Conservation (phyloP, 2,888 invertebrate genomes). For the Phyllotreta cruciferae region DNA sequence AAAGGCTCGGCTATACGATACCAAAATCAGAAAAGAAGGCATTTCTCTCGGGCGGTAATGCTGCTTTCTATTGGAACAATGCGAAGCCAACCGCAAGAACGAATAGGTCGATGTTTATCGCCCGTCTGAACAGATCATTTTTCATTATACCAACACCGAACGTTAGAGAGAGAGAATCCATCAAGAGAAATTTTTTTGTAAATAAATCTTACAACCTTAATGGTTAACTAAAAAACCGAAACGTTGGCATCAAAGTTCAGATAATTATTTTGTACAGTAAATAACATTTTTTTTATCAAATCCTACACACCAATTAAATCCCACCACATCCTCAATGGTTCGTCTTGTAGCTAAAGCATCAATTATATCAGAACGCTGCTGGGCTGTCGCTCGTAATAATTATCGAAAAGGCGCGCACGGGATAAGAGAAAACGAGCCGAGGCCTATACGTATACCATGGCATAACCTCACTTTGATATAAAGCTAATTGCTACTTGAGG, state of each 20-base stretch:
- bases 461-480: slow-evolving; percentile 56
- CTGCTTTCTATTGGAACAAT: slow-evolving; percentile 47
- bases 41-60: slow-evolving; percentile 44
- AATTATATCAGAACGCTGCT: slow-evolving; percentile 39
- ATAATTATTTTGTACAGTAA: not conserved
- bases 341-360: slow-evolving; percentile 6
- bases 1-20: slow-evolving; percentile 31
- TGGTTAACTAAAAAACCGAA: too few relatives aligned
- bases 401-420: slow-evolving; percentile 42
- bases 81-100: slow-evolving; percentile 42
- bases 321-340: slow-evolving; percentile 9
- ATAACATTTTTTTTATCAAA: slow-evolving; percentile 2
- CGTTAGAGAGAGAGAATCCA: not conserved
- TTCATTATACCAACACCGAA: slow-evolving; percentile 14
- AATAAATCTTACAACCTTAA: not conserved
- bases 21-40: slow-evolving; percentile 28
- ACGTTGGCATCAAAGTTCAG: not conserved
- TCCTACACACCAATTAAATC: slow-evolving; percentile 6
- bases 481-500: slow-evolving; percentile 61
- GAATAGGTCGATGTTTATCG: slow-evolving; percentile 39
- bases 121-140: slow-evolving; percentile 23
- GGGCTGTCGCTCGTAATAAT: slow-evolving; percentile 38
- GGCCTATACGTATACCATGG: slow-evolving; percentile 40
- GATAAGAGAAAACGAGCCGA: slow-evolving; percentile 38
- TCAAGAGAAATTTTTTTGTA: not conserved